These are phyloP conservation scores for Falco punctatus DNA, from an alignment of 2,113 vertebrate species.

Conservation along the genomic window DNA sequence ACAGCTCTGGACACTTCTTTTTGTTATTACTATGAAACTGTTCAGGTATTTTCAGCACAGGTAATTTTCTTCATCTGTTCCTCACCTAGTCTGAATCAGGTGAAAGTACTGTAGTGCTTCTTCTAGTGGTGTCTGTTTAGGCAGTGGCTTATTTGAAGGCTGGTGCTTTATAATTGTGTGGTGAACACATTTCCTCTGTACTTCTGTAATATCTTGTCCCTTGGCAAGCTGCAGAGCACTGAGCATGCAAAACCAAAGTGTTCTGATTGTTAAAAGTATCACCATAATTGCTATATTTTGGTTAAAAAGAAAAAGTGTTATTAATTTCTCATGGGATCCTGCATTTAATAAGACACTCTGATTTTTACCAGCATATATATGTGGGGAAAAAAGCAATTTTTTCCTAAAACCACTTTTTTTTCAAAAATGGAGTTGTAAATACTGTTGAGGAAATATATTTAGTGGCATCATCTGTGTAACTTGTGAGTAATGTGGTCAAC, in stretches of 20 bases:
- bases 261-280: background rate
- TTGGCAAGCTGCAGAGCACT: background rate
- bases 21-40: background rate
- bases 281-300: background rate
- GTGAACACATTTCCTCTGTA: background rate
- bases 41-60: background rate
- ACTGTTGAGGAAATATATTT: background rate
- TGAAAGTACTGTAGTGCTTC: background rate
- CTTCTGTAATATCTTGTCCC: background rate
- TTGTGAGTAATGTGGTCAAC: background rate
- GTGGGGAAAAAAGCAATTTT: background rate
- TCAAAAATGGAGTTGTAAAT: background rate
- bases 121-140: background rate
- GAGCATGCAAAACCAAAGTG: background rate
- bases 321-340: background rate
- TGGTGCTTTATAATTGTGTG: background rate
- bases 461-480: background rate
- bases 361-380: background rate
- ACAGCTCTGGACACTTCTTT: background rate
- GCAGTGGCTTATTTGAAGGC: background rate
- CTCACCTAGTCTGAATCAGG: background rate
- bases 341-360: background rate
- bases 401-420: background rate
- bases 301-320: rapidly evolving
- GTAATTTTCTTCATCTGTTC: background rate